Percentiles rank a stretch among this genome's conserved stretches.
Evolutionary conservation across 2,888 invertebrate species (phyloP).

Genomic region (Ditula angustiorana): DNA sequence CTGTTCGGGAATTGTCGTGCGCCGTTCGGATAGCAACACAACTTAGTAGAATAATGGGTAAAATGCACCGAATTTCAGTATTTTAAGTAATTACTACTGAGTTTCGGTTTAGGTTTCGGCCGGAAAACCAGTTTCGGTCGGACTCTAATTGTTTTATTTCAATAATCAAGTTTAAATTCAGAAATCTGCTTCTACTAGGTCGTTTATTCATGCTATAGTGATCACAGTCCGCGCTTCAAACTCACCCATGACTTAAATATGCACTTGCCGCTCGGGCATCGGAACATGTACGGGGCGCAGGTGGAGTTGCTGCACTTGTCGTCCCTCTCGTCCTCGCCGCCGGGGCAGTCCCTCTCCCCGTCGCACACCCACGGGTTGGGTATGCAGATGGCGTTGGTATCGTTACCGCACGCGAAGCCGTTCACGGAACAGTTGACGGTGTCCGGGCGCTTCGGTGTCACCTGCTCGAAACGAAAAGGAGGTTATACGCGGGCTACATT

Average conservation of each 20-base stretch:
- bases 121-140: too few species aligned
- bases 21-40: too few species aligned
- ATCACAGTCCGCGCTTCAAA: too few species aligned
- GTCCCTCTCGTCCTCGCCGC: conserved; percentile 89
- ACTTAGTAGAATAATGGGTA: too few species aligned
- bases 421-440: conserved; percentile 59
- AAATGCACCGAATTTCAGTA: too few species aligned
- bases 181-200: too few species aligned
- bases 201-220: too few species aligned
- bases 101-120: too few species aligned
- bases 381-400: conserved; percentile 86
- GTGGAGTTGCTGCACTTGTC: conserved; percentile 86
- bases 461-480: conserved; percentile 40
- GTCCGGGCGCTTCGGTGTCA: conserved; percentile 58
- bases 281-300: conserved; percentile 90
- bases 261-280: conserved; percentile 86
- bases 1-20: too few species aligned
- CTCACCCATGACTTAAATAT: conserved; percentile 85
- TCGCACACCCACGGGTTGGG: conserved; percentile 93
- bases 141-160: too few species aligned
- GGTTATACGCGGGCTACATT: neutral
- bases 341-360: conserved; percentile 91
- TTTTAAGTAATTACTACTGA: too few species aligned
- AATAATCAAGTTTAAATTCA: too few species aligned
- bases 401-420: conserved; percentile 70